Conservation (phyloP, 2,888 invertebrate genomes). For the Hetaerina titia region DNA sequence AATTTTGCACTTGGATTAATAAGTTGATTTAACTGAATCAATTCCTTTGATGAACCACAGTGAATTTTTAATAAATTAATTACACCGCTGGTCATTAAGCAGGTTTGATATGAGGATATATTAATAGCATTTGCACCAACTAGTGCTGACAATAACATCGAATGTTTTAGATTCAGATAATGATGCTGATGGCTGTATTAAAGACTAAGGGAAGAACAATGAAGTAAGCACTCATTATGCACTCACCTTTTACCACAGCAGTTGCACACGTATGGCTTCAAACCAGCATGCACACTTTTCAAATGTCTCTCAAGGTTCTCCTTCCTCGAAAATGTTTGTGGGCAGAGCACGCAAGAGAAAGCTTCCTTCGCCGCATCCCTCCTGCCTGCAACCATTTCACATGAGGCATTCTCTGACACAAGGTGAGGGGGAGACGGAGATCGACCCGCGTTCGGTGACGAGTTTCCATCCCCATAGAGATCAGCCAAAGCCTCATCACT, state of each 20-base stretch:
- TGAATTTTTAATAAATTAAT: too few relatives aligned
- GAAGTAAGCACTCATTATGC: too few relatives aligned
- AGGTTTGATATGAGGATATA: too few relatives aligned
- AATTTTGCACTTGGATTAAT: too few relatives aligned
- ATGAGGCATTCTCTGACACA: constrained; percentile 6
- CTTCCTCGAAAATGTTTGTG: constrained; percentile 72
- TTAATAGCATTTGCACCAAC: too few relatives aligned
- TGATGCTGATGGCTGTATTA: too few relatives aligned
- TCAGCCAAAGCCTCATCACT: neutral
- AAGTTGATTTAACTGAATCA: too few relatives aligned
- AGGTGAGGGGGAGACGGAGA: constrained; percentile 50
- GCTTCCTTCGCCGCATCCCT: constrained; percentile 68
- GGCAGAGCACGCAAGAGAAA: constrained; percentile 72
- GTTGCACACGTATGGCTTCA: constrained; percentile 46
- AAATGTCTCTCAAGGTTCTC: constrained; percentile 73
- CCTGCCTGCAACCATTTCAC: neutral
- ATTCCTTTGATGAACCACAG: too few relatives aligned
- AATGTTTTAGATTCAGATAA: too few relatives aligned
- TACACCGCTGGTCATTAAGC: too few relatives aligned
- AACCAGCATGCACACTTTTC: constrained; percentile 69
- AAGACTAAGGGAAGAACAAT: too few relatives aligned
- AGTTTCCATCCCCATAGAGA: neutral
- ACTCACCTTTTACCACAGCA: constrained; percentile 53
- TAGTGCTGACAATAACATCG: too few relatives aligned
- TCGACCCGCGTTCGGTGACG: neutral